A percentile compares a stretch with the other conserved stretches of the same genome.
Evolutionary conservation across 2,888 invertebrate genomes (phyloP).

Genomic region (Coleophora flavipennella): DNA sequence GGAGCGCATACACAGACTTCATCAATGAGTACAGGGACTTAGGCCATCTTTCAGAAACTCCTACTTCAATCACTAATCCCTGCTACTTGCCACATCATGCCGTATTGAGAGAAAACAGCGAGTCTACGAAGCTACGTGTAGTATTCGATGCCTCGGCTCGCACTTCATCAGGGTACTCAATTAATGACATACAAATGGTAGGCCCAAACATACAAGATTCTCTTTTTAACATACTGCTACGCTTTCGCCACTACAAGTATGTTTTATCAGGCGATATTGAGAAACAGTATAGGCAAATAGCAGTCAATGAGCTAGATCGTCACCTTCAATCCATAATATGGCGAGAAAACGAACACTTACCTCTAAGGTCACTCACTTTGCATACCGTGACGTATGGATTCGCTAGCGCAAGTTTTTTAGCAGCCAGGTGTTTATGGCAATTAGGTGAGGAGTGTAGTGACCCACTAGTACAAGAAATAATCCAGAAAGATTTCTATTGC

Average conservation of each 20-base stretch:
- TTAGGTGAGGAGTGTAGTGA: too few species aligned
- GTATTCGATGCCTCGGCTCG: not conserved
- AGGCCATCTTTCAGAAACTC: not conserved
- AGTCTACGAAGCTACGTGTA: not conserved
- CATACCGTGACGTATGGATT: constrained; percentile 11
- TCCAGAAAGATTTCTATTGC: too few species aligned
- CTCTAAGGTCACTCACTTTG: constrained; percentile 2
- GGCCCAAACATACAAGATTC: constrained; percentile 10
- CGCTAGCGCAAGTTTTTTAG: too few species aligned
- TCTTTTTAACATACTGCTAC: constrained; percentile 7
- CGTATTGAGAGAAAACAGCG: not conserved
- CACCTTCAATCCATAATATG: constrained; percentile 12
- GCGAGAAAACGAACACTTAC: constrained; percentile 2
- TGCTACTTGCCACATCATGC: not conserved
- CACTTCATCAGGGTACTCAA: constrained; percentile 2
- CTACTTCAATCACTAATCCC: not conserved
- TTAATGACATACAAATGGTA: constrained; percentile 9
- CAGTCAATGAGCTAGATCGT: constrained; percentile 4
- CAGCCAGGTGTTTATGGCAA: too few species aligned
- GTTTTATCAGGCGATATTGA: constrained; percentile 14
- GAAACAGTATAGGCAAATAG: constrained; percentile 12
- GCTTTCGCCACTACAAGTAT: constrained; percentile 12
- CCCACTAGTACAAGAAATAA: too few species aligned
- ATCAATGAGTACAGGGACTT: not conserved
- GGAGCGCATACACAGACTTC: not conserved